A percentile compares a stretch with the other conserved stretches of the same genome.
phyloP scores from a whole-genome alignment of 2,888 invertebrate species.

The Mechanitis mazaeus region DNA sequence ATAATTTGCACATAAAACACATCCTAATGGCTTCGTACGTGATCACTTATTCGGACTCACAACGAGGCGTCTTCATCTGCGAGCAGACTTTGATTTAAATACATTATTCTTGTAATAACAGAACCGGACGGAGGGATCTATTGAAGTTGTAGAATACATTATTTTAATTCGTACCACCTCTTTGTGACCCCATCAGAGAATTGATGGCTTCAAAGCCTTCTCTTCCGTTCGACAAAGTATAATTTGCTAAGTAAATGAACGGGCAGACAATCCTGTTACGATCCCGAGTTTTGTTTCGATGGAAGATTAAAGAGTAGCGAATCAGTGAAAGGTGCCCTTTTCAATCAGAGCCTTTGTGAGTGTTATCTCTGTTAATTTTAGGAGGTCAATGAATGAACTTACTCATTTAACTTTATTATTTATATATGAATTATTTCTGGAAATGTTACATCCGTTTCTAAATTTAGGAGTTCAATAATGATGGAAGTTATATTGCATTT shows the following conservation, averaged over 20 bases:
- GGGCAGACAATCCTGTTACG: conserved; percentile 73
- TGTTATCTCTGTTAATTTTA: conserved; percentile 70
- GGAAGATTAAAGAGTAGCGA: conserved; percentile 71
- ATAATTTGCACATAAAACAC: conserved; percentile 77
- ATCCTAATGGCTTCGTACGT: conserved; percentile 73
- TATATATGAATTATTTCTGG: conserved; percentile 48
- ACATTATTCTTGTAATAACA: conserved; percentile 75
- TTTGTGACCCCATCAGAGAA: conserved; percentile 73
- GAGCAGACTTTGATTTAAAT: conserved; percentile 75
- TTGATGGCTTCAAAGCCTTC: conserved; percentile 76
- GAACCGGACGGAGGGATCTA: conserved; percentile 70
- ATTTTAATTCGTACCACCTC: conserved; percentile 76
- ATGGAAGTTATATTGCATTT: conserved; percentile 28
- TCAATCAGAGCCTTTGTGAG: conserved; percentile 60
- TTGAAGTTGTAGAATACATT: conserved; percentile 76
- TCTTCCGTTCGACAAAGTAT: conserved; percentile 76
- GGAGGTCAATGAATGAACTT: conserved; percentile 68
- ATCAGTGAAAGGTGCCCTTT: conserved; percentile 64
- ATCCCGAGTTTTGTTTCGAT: conserved; percentile 71
- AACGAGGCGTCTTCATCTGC: conserved; percentile 71
- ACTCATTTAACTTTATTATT: conserved; percentile 53
- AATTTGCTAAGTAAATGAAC: conserved; percentile 77
- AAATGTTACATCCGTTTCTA: conserved; percentile 28
- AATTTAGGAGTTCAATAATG: conserved; percentile 12
- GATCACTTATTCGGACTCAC: conserved; percentile 72